phyloP scores from a whole-genome alignment of 2,888 invertebrate species.

The Proisotoma minuta region DNA sequence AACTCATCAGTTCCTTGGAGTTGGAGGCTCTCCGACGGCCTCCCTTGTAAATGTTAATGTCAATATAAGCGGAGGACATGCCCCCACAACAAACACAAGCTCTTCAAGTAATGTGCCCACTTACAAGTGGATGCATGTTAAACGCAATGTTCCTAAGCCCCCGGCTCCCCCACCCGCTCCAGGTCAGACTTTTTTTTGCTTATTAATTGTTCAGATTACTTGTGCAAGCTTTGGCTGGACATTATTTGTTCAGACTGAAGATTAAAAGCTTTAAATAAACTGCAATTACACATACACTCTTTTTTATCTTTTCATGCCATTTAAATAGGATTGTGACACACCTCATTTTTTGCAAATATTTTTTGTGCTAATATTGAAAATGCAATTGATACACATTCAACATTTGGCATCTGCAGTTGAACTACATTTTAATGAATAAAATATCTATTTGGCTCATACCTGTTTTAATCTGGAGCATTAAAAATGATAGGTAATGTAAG shows the following conservation, averaged over 20 bases:
- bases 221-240: neutral
- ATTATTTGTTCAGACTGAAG: neutral
- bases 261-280: neutral
- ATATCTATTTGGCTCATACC: no score
- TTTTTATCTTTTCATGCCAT: no score
- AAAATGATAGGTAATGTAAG: no score
- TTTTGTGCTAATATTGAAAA: neutral
- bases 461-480: no score
- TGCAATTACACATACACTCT: neutral
- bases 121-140: constrained; percentile 99
- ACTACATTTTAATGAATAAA: no score
- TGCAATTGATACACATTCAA: no score
- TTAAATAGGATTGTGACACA: no score
- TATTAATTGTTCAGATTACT: neutral
- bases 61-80: neutral
- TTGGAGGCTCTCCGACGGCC: neutral
- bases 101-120: constrained; percentile 59
- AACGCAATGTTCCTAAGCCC: constrained; percentile 91
- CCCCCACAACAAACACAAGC: neutral
- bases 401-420: no score
- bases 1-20: constrained; percentile 37
- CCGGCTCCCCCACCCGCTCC: constrained; percentile 65
- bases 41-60: neutral
- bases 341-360: no score
- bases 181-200: constrained; percentile 22